Base-by-base conservation (phyloP, 1,140 invertebrate genomes). In the Heliconius hermathena region DNA sequence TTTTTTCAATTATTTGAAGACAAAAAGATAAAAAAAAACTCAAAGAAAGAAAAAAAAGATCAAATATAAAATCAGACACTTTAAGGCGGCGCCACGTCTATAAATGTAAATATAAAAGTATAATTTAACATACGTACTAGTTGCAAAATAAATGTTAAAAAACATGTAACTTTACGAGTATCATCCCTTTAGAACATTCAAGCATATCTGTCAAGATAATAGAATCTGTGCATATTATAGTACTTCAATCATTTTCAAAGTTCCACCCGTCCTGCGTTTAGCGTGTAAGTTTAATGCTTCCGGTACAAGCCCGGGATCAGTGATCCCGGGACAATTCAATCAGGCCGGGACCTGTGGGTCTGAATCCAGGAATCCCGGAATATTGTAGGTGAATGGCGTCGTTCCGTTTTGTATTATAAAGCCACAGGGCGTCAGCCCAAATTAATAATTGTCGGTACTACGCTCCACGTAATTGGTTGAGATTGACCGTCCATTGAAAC, bases 281-380 rank as follows among this genome's bases (percentile, higher is more conserved):
- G 54, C 36, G 74, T 76, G 49, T 52, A 70, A 76, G 74, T 52
- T 72, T 71, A 60, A 71, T 33, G 78, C 60, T 60, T 71, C 66
- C 33, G 66, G 54, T 22, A 75, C 78, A 54, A 41, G 70, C 22
- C 29, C 36, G 41, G 71, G 77, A 54, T 81, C 38, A 41, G 26
- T 79, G 77, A 84, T 83, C 76, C 80, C 82, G 80, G 82, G 82
- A 84, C 83, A 86, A 89, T 84, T 84, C 85, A 90, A 90, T 89
- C 84, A 87, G 71, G 26, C 77, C 49, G 70, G 80, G 71, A 20
- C 54, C 36, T 66, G 71, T 72, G 81, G 76, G 72, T 72, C 20
- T 66, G 76, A 74, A 52, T 73, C 81, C 80, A 46, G 77, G 79
- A 73, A 70, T 73, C 81, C 78, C 60, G 77, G 79, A 73, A 73